These are phyloP conservation scores for Atherix ibis DNA, from an alignment of 2,888 invertebrate species.

Conservation along the genomic window DNA sequence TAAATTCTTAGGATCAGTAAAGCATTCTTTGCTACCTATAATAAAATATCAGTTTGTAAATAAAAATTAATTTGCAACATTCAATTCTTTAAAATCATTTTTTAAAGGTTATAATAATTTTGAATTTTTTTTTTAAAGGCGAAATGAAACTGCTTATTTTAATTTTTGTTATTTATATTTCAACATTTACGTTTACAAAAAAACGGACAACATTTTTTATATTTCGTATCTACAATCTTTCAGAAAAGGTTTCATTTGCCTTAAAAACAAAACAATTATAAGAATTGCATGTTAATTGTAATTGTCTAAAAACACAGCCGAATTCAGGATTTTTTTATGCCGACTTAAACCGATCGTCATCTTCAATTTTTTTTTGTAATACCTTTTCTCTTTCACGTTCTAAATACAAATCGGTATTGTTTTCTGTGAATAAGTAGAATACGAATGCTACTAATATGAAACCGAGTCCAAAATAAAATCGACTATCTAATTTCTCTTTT, in stretches of 20 bases:
- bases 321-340: too few species aligned
- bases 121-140: slow-evolving; percentile 4
- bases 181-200: slow-evolving; percentile 1
- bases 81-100: too few species aligned
- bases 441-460: slow-evolving; percentile 5
- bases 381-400: too few species aligned
- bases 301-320: too few species aligned
- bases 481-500: slow-evolving; percentile 4
- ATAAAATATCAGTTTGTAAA: slow-evolving; percentile 11
- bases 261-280: slow-evolving; percentile 9
- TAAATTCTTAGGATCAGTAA: slow-evolving; percentile 40
- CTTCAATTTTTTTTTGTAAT: too few species aligned
- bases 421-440: slow-evolving; percentile 8
- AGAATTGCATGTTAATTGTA: slow-evolving; percentile 3
- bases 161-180: background rate
- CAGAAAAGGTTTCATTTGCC: slow-evolving; percentile 7
- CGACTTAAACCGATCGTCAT: too few species aligned
- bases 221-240: background rate
- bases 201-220: background rate
- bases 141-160: too few species aligned
- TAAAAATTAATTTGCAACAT: too few species aligned
- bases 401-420: too few species aligned
- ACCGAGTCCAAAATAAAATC: slow-evolving; percentile 12
- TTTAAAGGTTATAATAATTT: too few species aligned
- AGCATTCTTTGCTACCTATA: slow-evolving; percentile 48